phyloP scores from a whole-genome alignment of 2,888 invertebrate species.

The Plusia festucae region DNA sequence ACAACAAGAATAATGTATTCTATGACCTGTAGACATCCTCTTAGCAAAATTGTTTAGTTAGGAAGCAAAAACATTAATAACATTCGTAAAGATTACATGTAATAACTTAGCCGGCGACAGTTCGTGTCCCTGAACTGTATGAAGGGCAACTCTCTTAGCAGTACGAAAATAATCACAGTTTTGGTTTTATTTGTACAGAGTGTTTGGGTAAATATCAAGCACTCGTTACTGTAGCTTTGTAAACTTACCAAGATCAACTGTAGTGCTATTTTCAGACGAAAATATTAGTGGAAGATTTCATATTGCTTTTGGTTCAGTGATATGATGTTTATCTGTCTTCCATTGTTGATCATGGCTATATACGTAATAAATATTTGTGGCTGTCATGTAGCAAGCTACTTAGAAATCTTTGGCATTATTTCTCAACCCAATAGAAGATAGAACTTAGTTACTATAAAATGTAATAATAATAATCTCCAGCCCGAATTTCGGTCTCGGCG shows the following conservation, averaged over 20 bases:
- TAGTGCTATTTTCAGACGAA: neutral
- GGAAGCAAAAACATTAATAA: neutral
- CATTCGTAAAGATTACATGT: neutral
- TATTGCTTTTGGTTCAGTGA: neutral
- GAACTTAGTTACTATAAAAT: too few relatives aligned
- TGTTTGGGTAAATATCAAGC: slow-evolving; percentile 43
- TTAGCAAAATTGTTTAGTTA: neutral
- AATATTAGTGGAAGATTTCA: neutral
- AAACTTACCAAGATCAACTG: slow-evolving; percentile 14
- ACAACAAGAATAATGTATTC: too few relatives aligned
- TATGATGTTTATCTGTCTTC: neutral
- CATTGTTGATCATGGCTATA: neutral
- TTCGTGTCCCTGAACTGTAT: slow-evolving; percentile 13
- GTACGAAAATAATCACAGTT: slow-evolving; percentile 38
- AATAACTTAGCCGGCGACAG: slow-evolving; percentile 8
- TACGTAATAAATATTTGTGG: too few relatives aligned
- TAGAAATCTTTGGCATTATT: too few relatives aligned
- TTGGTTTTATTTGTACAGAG: slow-evolving; percentile 41
- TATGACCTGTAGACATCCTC: too few relatives aligned
- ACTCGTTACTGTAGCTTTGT: slow-evolving; percentile 38
- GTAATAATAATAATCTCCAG: too few relatives aligned
- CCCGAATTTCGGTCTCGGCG: too few relatives aligned
- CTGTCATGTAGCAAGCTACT: too few relatives aligned
- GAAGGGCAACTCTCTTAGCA: slow-evolving; percentile 30
- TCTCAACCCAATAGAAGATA: too few relatives aligned